Conservation (phyloP, 2,797 vertebrate species). For the Malacoraja senta region DNA sequence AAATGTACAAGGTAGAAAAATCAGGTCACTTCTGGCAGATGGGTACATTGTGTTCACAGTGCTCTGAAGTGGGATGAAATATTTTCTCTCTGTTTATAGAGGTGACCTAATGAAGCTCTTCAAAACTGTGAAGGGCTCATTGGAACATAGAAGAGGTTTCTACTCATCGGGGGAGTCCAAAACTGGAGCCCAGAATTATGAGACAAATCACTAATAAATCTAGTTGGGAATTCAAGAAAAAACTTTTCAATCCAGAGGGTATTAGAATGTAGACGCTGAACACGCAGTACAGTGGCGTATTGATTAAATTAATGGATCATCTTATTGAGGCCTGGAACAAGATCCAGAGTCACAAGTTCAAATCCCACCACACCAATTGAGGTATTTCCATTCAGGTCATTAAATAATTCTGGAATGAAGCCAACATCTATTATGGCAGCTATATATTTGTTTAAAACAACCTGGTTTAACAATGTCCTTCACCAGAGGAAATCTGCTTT, state of each 20-base stretch:
- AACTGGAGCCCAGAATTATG: neutral
- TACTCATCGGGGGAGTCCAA: neutral
- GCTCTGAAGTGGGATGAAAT: neutral
- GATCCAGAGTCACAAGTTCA: too few species aligned
- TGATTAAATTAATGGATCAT: too few species aligned
- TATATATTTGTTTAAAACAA: too few species aligned
- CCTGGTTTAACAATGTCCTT: too few species aligned
- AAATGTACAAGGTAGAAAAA: neutral
- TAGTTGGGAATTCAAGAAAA: neutral
- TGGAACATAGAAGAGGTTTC: neutral
- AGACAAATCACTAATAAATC: neutral
- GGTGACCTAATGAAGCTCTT: neutral
- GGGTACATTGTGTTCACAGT: neutral
- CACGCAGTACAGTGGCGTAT: too few species aligned
- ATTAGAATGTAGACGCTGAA: neutral
- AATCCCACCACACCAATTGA: too few species aligned
- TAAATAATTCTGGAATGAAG: too few species aligned
- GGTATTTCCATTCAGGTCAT: too few species aligned
- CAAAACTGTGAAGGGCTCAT: neutral
- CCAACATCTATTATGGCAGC: too few species aligned
- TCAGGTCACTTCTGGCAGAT: slow-evolving; percentile 4
- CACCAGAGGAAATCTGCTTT: too few species aligned
- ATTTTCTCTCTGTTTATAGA: neutral
- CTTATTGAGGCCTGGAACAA: too few species aligned
- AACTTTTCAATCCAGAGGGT: neutral